phyloP scores from a whole-genome alignment of 2,888 invertebrate species.

The Tryphoninae sp. region DNA sequence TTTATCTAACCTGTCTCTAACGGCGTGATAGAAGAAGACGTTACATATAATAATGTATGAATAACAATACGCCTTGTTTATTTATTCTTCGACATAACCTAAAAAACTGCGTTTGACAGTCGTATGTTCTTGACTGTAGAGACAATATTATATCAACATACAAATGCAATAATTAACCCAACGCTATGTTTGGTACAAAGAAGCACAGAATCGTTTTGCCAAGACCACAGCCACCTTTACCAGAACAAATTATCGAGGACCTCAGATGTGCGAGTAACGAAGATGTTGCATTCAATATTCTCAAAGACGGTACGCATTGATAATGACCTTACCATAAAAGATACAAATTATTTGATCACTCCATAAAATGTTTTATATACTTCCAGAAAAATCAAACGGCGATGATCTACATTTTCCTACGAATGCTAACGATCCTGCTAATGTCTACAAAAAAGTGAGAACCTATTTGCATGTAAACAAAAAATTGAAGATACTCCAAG shows the following conservation, averaged over 20 bases:
- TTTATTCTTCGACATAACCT: not conserved
- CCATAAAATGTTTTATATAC: conserved; percentile 39
- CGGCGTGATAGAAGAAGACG: too few relatives aligned
- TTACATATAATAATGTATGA: too few relatives aligned
- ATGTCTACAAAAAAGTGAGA: conserved; percentile 76
- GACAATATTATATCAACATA: not conserved
- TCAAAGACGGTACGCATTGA: conserved; percentile 66
- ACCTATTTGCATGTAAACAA: conserved; percentile 76
- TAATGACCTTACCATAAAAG: not conserved
- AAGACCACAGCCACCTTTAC: conserved; percentile 73
- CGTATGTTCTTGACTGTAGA: not conserved
- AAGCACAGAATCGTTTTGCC: conserved; percentile 74
- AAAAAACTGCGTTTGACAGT: not conserved
- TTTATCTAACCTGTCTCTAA: too few relatives aligned
- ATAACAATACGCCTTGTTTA: too few relatives aligned
- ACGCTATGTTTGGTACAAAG: conserved; percentile 75
- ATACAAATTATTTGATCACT: not conserved
- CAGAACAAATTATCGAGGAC: conserved; percentile 77
- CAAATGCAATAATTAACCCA: not conserved
- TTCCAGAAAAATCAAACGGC: conserved; percentile 81
- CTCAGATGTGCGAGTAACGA: conserved; percentile 70
- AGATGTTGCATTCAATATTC: conserved; percentile 74
- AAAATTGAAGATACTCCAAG: conserved; percentile 75
- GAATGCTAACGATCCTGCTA: conserved; percentile 67
- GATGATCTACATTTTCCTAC: conserved; percentile 65